Base-by-base conservation (phyloP, 2,113 vertebrate species). In the Brachyhypopomus occidentalis region DNA sequence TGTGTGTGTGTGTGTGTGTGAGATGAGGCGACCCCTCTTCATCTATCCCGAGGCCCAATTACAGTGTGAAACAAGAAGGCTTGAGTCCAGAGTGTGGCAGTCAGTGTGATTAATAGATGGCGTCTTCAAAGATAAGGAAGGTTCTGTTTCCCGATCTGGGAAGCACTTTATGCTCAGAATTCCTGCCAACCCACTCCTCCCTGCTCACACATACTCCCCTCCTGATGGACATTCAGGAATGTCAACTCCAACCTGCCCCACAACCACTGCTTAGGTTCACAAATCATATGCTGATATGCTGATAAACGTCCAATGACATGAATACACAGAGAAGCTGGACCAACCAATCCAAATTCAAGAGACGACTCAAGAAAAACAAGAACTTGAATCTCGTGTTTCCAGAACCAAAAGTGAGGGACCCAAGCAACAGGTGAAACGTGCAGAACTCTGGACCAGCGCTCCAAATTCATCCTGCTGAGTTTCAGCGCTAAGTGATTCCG, bases 121-220 rank as follows among this genome's bases (percentile, higher is more conserved):
- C 22, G 60, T 62, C 77, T 48, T 70, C 30, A 62, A 34, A 87
- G 82, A 86, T 75, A 79, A 60, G 83, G 59, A 82, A 23, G 38
- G 86, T 67, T 83, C 72, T 88, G 77, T 78, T 69, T 72, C 70
- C 60, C 2, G 52, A 75, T 34, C 78, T 78, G 41, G 67, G 19
- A n/a, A 36, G 64, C 64, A 72, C 58, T 80, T 67, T 36, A 76
- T 67, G 22, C 70, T 56, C 23, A 81, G 75, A 84, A 90, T 88
- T 90, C 86, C 85, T 69, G 58, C 71, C 81, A 79, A 85, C 77
- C 76, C 71, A 75, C 83, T 81, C 74, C 48, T 74, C 67, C 20
- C 78, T 84, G 84, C 87, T 81, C 87, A 80, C 67, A 62, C 74
- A 84, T 84, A 48, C 73, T 36, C 30, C 64, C 0, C 64, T 20